Percentiles rank a stretch among this genome's conserved stretches.
These are phyloP conservation scores for Burhinus oedicnemus DNA, from an alignment of 2,113 vertebrate genomes.

Conservation along the genomic window DNA sequence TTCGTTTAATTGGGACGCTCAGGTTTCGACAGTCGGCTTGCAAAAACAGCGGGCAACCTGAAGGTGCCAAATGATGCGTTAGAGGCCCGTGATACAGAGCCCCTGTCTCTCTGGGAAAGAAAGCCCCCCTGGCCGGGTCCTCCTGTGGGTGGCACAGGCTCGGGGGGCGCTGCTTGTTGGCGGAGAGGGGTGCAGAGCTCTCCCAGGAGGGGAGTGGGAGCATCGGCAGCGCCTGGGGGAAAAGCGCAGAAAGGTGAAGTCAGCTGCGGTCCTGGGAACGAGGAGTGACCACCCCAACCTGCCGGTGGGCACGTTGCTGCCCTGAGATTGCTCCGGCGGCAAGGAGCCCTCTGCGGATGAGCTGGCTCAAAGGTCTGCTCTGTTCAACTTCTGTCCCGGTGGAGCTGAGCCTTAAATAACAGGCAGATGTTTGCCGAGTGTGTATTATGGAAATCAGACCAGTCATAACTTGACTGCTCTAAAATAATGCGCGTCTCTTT, in stretches of 20 bases:
- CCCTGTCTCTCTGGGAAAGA: not conserved
- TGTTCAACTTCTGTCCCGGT: not conserved
- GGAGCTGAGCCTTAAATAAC: slow-evolving; percentile 26
- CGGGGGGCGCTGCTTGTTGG: not conserved
- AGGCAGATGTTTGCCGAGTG: slow-evolving; percentile 53
- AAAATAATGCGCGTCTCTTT: not conserved
- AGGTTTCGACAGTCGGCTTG: not conserved
- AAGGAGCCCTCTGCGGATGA: not conserved
- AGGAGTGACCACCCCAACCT: not conserved
- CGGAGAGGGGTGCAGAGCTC: not conserved
- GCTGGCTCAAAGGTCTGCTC: not conserved
- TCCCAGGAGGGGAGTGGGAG: rapidly evolving
- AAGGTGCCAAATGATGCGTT: not conserved
- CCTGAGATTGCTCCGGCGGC: rapidly evolving
- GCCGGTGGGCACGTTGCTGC: rapidly evolving
- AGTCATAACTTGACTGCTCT: slow-evolving; percentile 55
- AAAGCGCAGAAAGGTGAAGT: not conserved
- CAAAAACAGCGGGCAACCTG: not conserved
- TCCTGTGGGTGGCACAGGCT: rapidly evolving
- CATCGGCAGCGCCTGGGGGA: rapidly evolving
- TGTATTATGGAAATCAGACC: slow-evolving; percentile 49
- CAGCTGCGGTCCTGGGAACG: rapidly evolving
- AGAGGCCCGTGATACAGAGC: rapidly evolving
- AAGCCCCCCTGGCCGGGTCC: rapidly evolving
- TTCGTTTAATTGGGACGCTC: not conserved